Percentiles rank a stretch among this genome's conserved stretches.
phyloP scores from a whole-genome alignment of 37 sponge, comb jelly and placozoan species.

The Oscarella lobularis region DNA sequence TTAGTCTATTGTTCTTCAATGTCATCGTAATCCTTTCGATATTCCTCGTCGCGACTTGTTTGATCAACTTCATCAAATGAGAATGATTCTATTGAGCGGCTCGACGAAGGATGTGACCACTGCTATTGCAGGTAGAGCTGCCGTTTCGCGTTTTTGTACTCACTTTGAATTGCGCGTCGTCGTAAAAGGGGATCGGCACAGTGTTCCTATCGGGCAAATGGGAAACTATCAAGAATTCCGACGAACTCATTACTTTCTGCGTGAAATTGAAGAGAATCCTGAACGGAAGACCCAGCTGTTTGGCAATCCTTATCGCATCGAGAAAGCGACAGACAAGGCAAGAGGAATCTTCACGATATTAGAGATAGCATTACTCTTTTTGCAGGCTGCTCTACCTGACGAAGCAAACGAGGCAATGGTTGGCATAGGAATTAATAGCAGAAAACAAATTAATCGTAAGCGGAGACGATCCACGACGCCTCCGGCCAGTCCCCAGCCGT shows the following conservation, averaged over 20 bases:
- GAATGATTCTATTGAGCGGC: no score
- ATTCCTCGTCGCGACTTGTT: slow-evolving; percentile 39
- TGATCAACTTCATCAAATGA: slow-evolving; percentile 47
- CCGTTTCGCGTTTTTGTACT: no score
- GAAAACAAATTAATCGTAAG: no score
- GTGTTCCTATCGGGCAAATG: slow-evolving; percentile 83
- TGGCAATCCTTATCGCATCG: slow-evolving; percentile 85
- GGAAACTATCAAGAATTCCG: slow-evolving; percentile 91
- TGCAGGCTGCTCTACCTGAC: not conserved
- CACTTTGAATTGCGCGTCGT: no score
- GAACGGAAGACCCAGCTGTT: slow-evolving; percentile 79
- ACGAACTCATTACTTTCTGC: slow-evolving; percentile 59
- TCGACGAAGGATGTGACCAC: no score
- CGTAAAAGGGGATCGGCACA: slow-evolving; percentile 39
- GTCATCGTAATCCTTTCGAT: slow-evolving; percentile 52
- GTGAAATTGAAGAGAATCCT: slow-evolving; percentile 66
- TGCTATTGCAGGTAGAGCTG: no score
- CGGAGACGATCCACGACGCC: no score
- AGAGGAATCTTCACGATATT: not conserved
- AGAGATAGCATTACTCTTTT: not conserved
- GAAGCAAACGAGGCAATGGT: slow-evolving; percentile 10
- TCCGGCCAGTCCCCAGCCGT: no score
- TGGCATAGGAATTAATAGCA: no score
- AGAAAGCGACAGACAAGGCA: slow-evolving; percentile 9
- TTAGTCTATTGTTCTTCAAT: not conserved